Evolutionary conservation across 1,140 invertebrate species (phyloP), one percentile per base, ranked within the genome.

Genomic region (Scaptomyza montana): DNA sequence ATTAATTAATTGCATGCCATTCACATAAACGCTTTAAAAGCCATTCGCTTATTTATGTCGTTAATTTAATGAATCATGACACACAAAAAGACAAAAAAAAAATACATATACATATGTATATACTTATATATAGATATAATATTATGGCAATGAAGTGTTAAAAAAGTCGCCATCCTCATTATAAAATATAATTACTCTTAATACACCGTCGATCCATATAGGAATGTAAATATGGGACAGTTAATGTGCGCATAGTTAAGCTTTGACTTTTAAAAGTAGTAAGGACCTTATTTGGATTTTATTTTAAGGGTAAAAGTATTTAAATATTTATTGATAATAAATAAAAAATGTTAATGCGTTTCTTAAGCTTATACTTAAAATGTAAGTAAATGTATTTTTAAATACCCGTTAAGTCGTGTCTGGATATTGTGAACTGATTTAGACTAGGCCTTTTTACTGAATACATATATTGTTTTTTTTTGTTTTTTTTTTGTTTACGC

Each of bases 1-100:
- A 77, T 77, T 74, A 77, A 77, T 77, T 77, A 77, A 77, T 73
- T 74, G 59, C 70, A 73, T 62, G 55, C 59, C 74, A 74, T 30
- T 62, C 63, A 63, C 69, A 68, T 68, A 73, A 63, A 47, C 64
- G 70, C 70, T 77, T 68, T 54, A 77, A 74, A 68, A 73, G 53
- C 53, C 70, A 73, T 68, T 73, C 63, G 54, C 53, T 72, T 63
- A 73, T 74, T 74, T 77, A 68, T 77, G 53, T 41, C 46, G 63
- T 45, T 54, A 63, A 76, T 63, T 73, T 51, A 41, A 60, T 51
- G 21, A n/a, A 13, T 4, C n/a, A 25, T 13, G 45, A 25, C 28
- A 8, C 36, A 51, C 9, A 25, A 45, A 33, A 36, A 53, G 33
- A 45, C 36, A 53, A 25, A 25, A 7, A 9, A 53, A 25, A 25